phyloP scores from a whole-genome alignment of 2,888 invertebrate species.

The Anagyrus pseudococci region DNA sequence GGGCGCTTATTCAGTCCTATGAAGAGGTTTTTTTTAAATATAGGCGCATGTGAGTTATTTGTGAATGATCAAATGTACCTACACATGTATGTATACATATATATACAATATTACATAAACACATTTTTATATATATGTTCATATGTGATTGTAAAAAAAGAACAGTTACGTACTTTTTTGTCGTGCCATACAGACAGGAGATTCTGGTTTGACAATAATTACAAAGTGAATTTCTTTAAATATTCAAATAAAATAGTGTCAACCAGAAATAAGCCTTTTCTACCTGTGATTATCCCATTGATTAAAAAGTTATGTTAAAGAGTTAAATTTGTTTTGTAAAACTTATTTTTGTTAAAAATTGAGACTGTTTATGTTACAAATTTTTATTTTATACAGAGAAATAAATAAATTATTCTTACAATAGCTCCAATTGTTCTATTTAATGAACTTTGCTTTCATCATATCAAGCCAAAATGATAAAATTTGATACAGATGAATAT shows the following conservation, averaged over 20 bases:
- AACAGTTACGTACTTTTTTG: constrained; percentile 35
- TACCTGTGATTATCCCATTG: constrained; percentile 33
- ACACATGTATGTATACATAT: constrained; percentile 50
- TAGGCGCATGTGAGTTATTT: constrained; percentile 56
- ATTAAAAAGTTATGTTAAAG: constrained; percentile 4
- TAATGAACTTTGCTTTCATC: constrained; percentile 20
- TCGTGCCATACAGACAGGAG: constrained; percentile 26
- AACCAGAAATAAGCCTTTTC: constrained; percentile 34
- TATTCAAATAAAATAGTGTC: constrained; percentile 13
- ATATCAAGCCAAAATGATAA: constrained; percentile 15
- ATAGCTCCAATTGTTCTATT: constrained; percentile 15
- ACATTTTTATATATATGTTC: constrained; percentile 32
- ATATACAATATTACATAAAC: constrained; percentile 28
- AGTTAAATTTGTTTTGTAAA: background rate
- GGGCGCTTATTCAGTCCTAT: constrained; percentile 45
- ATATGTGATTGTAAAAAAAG: constrained; percentile 35
- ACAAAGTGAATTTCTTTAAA: constrained; percentile 9
- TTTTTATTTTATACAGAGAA: constrained; percentile 20
- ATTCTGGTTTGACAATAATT: constrained; percentile 35
- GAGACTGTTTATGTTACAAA: constrained; percentile 9
- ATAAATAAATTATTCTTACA: constrained; percentile 10
- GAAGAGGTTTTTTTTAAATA: constrained; percentile 45
- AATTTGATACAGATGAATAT: constrained; percentile 11
- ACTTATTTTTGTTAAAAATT: constrained; percentile 3
- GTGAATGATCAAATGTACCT: constrained; percentile 55